A percentile compares a stretch with the other conserved stretches of the same genome.
Evolutionary conservation across 2,113 vertebrate genomes (phyloP).

Genomic region (Lutjanus erythropterus): DNA sequence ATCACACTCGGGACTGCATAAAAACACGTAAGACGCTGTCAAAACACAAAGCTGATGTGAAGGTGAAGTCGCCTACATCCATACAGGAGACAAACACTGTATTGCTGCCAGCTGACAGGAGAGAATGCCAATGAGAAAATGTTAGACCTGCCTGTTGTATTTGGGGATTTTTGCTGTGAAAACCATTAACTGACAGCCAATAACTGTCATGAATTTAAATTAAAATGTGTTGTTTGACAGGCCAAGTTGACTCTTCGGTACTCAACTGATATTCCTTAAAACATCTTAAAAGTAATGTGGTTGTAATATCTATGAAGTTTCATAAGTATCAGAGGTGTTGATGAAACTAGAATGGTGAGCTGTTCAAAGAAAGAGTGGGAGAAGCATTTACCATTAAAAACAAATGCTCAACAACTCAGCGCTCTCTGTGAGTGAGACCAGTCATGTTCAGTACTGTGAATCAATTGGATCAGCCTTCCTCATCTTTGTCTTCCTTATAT

Average conservation of each 20-base stretch:
- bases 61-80: constrained; percentile 60
- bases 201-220: neutral
- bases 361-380: neutral
- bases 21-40: constrained; percentile 62
- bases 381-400: neutral
- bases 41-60: constrained; percentile 60
- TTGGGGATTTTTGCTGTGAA: neutral
- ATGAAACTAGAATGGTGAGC: neutral
- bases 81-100: constrained; percentile 30
- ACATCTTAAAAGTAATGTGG: neutral
- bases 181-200: neutral
- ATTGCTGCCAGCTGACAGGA: constrained; percentile 6
- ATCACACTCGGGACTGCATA: constrained; percentile 51
- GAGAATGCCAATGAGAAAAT: constrained; percentile 6
- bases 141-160: neutral
- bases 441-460: neutral
- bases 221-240: neutral
- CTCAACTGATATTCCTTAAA: too few species aligned
- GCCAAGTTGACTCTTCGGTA: neutral
- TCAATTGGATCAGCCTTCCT: neutral
- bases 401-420: neutral
- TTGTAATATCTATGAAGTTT: neutral
- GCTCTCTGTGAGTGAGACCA: too few species aligned
- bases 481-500: neutral
- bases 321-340: neutral